These are phyloP conservation scores for Epizoanthus illoricatus DNA, from an alignment of 92 coral and sea anemone genomes.

Conservation along the genomic window DNA sequence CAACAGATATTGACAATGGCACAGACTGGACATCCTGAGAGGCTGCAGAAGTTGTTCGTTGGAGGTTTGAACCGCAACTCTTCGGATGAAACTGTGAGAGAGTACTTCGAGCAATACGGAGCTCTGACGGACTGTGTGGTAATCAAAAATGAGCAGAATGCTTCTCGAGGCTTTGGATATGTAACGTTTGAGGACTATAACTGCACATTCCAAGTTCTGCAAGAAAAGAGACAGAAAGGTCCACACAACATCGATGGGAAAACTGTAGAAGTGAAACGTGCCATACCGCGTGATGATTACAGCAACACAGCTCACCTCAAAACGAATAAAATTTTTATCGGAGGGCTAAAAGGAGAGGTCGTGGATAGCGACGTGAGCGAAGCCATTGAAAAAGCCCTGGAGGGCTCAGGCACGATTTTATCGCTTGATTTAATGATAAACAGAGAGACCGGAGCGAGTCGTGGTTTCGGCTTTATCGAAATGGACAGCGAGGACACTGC, in stretches of 20 bases:
- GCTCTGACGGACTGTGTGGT: conserved; percentile 79
- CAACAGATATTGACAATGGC: conserved; percentile 20
- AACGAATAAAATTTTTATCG: conserved; percentile 91
- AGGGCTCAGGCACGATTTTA: conserved; percentile 35
- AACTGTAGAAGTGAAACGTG: conserved; percentile 90
- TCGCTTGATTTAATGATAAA: conserved; percentile 58
- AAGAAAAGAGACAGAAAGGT: conserved; percentile 58
- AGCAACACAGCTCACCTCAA: conserved; percentile 66
- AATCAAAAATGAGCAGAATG: conserved; percentile 54
- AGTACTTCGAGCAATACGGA: conserved; percentile 74
- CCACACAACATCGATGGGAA: conserved; percentile 80
- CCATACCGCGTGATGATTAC: conserved; percentile 88
- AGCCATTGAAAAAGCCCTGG: conserved; percentile 52
- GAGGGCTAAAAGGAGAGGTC: conserved; percentile 77
- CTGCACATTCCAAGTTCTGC: conserved; percentile 55
- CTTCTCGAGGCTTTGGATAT: conserved; percentile 92
- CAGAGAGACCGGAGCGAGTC: conserved; percentile 55
- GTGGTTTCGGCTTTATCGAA: conserved; percentile 81
- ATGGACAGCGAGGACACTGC: conserved; percentile 73
- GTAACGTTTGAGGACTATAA: conserved; percentile 67
- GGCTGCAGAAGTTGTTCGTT: conserved; percentile 82
- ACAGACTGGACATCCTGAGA: conserved; percentile 47
- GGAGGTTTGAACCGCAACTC: conserved; percentile 88
- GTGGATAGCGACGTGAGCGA: conserved; percentile 63
- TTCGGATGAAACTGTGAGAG: conserved; percentile 68